A percentile compares a stretch with the other conserved stretches of the same genome.
phyloP scores from a whole-genome alignment of 2,888 invertebrate genomes.

The Philonicus albiceps region DNA sequence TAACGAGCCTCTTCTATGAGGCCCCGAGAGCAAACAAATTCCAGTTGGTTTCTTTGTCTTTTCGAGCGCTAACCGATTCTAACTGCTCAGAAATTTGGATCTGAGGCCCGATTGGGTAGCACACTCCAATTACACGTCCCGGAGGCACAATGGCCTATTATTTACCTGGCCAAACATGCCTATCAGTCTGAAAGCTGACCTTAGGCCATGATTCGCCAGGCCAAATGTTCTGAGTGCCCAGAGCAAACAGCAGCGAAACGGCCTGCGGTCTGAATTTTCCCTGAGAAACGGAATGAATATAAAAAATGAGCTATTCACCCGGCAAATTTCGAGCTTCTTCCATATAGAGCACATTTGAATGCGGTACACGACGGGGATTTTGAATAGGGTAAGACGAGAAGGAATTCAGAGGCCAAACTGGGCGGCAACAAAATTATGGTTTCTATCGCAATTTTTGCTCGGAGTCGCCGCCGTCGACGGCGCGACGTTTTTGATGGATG shows the following conservation, averaged over 20 bases:
- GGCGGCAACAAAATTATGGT: slow-evolving; percentile 12
- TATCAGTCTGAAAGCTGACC: not conserved
- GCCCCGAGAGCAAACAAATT: not conserved
- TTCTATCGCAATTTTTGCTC: not conserved
- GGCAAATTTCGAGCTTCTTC: not conserved
- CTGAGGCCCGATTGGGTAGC: not conserved
- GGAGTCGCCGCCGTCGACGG: not conserved
- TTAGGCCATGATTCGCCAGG: not conserved
- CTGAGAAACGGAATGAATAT: not conserved
- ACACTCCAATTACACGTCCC: not conserved
- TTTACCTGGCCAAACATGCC: slow-evolving; percentile 7
- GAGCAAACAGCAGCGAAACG: not conserved
- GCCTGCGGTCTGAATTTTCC: not conserved
- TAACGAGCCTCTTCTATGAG: not conserved
- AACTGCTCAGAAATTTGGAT: not conserved
- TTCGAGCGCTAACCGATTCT: not conserved
- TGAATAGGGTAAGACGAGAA: slow-evolving; percentile 14
- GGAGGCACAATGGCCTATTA: slow-evolving; percentile 4
- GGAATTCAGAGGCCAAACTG: not conserved
- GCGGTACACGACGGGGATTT: not conserved
- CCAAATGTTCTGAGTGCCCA: not conserved
- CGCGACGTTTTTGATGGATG: not conserved
- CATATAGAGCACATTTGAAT: not conserved
- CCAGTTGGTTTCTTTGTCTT: not conserved
- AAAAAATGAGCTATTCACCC: not conserved